Conservation (phyloP, 1,140 invertebrate species). For the Drosophila santomea region DNA sequence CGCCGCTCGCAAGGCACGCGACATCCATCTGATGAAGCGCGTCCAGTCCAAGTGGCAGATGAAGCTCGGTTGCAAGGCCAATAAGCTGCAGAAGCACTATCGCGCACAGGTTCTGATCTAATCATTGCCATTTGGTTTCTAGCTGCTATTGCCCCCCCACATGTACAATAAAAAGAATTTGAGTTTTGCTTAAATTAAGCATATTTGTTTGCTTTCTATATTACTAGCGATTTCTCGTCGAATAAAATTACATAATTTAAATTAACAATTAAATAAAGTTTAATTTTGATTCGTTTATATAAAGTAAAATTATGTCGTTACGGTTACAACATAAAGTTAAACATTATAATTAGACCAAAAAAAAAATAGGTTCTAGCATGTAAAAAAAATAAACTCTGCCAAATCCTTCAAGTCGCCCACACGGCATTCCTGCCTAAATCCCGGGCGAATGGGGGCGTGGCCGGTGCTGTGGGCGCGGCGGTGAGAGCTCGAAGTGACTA, state of each 20-base stretch:
- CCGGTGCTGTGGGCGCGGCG: conserved; percentile 31
- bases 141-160: background rate
- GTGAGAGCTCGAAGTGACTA: conserved; percentile 40
- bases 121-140: background rate
- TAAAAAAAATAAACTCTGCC: conserved; percentile 57
- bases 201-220: conserved; percentile 55
- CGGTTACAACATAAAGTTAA: conserved; percentile 59
- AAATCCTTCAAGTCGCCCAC: conserved; percentile 19
- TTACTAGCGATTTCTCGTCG: conserved; percentile 55
- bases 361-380: conserved; percentile 56
- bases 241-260: conserved; percentile 78
- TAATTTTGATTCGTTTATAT: conserved; percentile 74
- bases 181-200: conserved; percentile 63
- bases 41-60: conserved; percentile 91
- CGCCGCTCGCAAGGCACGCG: conserved; percentile 91
- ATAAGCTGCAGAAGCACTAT: conserved; percentile 94
- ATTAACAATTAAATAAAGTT: conserved; percentile 80
- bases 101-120: conserved; percentile 92
- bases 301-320: conserved; percentile 73
- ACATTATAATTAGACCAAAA: conserved; percentile 70
- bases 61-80: conserved; percentile 92
- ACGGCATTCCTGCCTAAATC: conserved; percentile 6
- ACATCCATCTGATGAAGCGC: conserved; percentile 93
- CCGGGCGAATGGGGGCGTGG: conserved; percentile 24
- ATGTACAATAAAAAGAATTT: conserved; percentile 36